Evolutionary conservation across 2,888 invertebrate species (phyloP), one percentile per base, ranked within the genome.

Genomic region (Cremastinae sp.): DNA sequence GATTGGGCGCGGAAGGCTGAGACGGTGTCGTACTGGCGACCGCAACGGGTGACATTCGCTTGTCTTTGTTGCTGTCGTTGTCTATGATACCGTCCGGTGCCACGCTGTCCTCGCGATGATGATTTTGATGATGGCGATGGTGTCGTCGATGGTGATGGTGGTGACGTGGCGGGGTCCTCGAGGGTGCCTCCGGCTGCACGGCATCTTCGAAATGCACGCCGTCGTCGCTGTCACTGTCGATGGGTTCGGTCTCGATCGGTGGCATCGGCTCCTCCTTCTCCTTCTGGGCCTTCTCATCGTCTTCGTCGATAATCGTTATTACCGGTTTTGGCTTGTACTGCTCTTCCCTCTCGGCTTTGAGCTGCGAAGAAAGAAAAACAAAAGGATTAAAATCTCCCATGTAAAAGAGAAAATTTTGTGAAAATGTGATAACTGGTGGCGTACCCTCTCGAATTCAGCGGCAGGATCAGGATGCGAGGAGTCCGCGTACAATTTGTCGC

Each of bases 261-360:
- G 94, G 94, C 89, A 94, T 88, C 34, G 83, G 70, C 43, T 85
- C 84, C n/a, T 88, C 88, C 20, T 88, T 88, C 41, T 90, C 89
- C 43, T 90, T 90, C 68, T 88, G 89, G 28, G 84, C 82, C 58
- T 90, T 90, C 5, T 90, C 90, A 38, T 90, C 90, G 14, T 90
- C 90, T 79, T 90, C 90, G 69, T 89, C 88, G 45, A 90, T 88
- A 73, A 91, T 90, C 68, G 91, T 90, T 80, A 97, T 94, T 66
- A 97, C 92, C 80, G 96, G 93, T 84, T 95, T 94, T 64, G 97
- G 97, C 89, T 93, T 93, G 90, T 97, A 96, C 86, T 94, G 93
- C 85, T 95, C 96, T 87, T 97, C 97, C 58, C 94, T 92, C 88
- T 95, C 95, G 81, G 93, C 92, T 86, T 94, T 93, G 79, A 93